Percentiles rank a stretch among this genome's conserved stretches.
Conservation (phyloP, 2,888 invertebrate species). For the Drosophila picticornis region DNA sequence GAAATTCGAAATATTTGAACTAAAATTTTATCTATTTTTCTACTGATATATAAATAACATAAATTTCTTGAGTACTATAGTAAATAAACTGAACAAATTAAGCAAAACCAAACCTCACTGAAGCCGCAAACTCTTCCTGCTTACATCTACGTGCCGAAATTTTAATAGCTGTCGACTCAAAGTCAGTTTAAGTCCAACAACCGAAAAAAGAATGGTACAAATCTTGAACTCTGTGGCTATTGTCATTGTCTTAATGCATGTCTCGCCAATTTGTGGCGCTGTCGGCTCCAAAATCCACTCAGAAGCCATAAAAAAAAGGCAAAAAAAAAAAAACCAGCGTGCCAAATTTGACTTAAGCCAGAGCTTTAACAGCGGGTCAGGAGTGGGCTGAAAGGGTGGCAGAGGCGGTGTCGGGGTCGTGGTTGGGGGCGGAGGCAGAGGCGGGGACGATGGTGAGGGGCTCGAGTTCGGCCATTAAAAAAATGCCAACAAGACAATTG, state of each 20-base stretch:
- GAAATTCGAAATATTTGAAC: background rate
- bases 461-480: constrained; percentile 59
- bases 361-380: constrained; percentile 21
- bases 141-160: background rate
- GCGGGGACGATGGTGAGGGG: background rate
- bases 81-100: background rate
- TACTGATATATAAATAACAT: background rate
- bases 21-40: background rate
- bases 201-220: background rate
- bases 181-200: constrained; percentile 9
- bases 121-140: background rate
- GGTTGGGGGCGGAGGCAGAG: background rate
- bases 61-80: background rate
- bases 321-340: constrained; percentile 53
- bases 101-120: background rate
- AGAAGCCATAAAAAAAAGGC: constrained; percentile 37
- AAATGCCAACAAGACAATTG: constrained; percentile 79
- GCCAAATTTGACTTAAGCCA: constrained; percentile 67
- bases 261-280: constrained; percentile 59
- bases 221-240: constrained; percentile 23
- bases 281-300: constrained; percentile 57
- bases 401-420: background rate
- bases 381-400: background rate
- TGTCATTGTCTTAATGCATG: constrained; percentile 56
- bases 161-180: constrained; percentile 7